Evolutionary conservation across 1,140 invertebrate genomes (phyloP), one percentile per base, ranked within the genome.

Genomic region (Drosophila erecta): DNA sequence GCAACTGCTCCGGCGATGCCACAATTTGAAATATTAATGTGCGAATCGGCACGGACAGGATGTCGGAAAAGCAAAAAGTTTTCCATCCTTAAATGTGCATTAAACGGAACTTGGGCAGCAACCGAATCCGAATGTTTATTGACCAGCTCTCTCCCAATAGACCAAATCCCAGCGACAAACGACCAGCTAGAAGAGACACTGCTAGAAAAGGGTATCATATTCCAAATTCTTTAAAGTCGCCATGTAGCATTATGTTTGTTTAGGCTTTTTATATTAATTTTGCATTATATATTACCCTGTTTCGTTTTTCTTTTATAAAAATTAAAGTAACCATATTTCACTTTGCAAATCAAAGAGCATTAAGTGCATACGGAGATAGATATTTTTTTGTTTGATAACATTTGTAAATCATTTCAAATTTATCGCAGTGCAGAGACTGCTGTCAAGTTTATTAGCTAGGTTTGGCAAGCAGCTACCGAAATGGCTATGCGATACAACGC

Each of bases 391-490:
- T 24, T 24, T 24, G 22, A 24, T 24, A 24, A 4, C 4, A 5
- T 24, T 24, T 24, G 4, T 24, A 24, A 24, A 24, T 0, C 24
- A 24, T 4, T 24, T 24, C 24, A 0, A 24, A 4, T 24, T 24
- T 69, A 3, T 24, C 4, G 8, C 37, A 22, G 41, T 55, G 62
- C 1, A 22, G n/a, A 35, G 58, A 40, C 66, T 61, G 59, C 64
- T 84, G 57, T 67, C 72, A 76, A 89, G 84, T 89, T 89, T 89
- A 87, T 87, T 87, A 89, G 84, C 84, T 61, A 57, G 60, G 72
- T 74, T 70, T 49, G 51, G 60, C 50, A 76, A 53, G 40, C 70
- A 75, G 72, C 44, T 56, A 37, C 46, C 12, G 54, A 61, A 77
- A 62, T 77, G 56, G 43, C 74, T 71, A 64, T 56, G 50, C 53